Evolutionary conservation across 2,797 vertebrate genomes (phyloP).

Genomic region (Dendrocincla fuliginosa): DNA sequence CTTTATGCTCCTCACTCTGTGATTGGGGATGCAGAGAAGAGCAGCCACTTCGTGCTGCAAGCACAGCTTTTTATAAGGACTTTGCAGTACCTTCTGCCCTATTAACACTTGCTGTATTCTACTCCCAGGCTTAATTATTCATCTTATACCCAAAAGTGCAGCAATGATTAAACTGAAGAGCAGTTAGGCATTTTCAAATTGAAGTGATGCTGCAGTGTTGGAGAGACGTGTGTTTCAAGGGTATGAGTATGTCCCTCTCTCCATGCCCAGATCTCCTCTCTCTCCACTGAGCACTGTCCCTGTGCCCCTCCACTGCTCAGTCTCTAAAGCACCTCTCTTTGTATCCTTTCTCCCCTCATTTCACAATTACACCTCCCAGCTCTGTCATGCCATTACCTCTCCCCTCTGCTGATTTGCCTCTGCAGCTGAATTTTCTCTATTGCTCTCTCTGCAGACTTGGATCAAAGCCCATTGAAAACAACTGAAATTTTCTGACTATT

Average conservation of each 20-base stretch:
- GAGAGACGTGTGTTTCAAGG: not conserved
- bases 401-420: slow-evolving; percentile 24
- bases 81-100: slow-evolving; percentile 56
- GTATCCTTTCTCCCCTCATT: not conserved
- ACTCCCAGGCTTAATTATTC: slow-evolving; percentile 69
- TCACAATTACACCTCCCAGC: not conserved
- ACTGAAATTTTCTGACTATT: not conserved
- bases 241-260: slow-evolving; percentile 18
- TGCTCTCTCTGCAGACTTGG: slow-evolving; percentile 31
- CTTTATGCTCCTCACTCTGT: not conserved
- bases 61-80: slow-evolving; percentile 54
- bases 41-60: slow-evolving; percentile 35
- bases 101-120: slow-evolving; percentile 58
- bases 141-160: slow-evolving; percentile 62
- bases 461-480: slow-evolving; percentile 37
- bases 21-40: not conserved
- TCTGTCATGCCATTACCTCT: slow-evolving; percentile 19
- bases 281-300: not conserved
- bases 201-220: not conserved
- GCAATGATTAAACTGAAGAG: slow-evolving; percentile 64
- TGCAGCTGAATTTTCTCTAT: slow-evolving; percentile 11
- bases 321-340: not conserved
- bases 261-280: not conserved
- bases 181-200: slow-evolving; percentile 44
- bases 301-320: not conserved